phyloP scores from a whole-genome alignment of 2,797 vertebrate species.

The Sitta carolinensis region DNA sequence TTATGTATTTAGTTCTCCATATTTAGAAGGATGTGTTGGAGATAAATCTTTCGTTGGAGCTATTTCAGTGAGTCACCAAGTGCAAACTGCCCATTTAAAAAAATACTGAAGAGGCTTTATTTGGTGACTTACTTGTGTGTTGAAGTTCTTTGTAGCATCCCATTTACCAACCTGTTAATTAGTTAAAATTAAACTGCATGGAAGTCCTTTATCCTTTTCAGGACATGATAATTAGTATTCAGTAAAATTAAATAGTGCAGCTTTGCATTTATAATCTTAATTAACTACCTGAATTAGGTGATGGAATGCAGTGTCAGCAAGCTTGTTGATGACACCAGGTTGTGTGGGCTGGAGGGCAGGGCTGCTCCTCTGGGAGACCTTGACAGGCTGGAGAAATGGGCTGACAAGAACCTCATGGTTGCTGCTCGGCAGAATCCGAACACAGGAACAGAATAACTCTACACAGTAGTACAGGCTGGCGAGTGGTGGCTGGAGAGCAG shows the following conservation, averaged over 20 bases:
- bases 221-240: background rate
- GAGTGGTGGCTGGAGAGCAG: fast-evolving
- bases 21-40: slow-evolving; percentile 19
- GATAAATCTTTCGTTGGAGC: background rate
- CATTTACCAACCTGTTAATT: slow-evolving; percentile 30
- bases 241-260: background rate
- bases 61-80: slow-evolving; percentile 7
- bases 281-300: background rate
- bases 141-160: background rate
- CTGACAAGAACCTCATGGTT: background rate
- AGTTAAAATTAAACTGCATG: slow-evolving; percentile 10
- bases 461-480: fast-evolving
- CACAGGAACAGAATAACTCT: background rate
- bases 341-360: background rate
- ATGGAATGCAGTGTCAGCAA: background rate
- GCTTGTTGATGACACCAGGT: background rate
- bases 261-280: background rate
- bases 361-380: background rate
- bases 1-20: background rate
- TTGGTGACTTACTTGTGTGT: background rate
- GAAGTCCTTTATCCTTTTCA: slow-evolving; percentile 14
- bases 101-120: background rate
- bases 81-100: background rate
- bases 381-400: background rate
- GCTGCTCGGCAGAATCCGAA: background rate